Percentiles rank a stretch among this genome's conserved stretches.
These are phyloP conservation scores for Drosophila neutralis DNA, from an alignment of 2,888 invertebrate species.

Conservation along the genomic window DNA sequence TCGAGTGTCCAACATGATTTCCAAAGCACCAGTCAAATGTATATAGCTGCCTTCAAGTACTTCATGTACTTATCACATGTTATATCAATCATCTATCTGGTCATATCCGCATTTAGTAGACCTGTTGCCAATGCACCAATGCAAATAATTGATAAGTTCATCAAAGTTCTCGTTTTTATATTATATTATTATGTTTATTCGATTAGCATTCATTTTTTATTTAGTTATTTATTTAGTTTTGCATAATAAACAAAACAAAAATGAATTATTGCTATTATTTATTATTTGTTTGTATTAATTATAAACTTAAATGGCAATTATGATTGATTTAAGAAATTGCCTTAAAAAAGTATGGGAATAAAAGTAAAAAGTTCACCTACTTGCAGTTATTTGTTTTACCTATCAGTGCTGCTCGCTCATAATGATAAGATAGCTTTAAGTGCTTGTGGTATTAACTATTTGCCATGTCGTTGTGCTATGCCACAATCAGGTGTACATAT, in stretches of 20 bases:
- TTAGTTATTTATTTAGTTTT: not conserved
- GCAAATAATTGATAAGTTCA: conserved; percentile 65
- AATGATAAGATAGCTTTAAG: conserved; percentile 25
- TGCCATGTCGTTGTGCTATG: conserved; percentile 17
- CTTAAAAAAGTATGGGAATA: not conserved
- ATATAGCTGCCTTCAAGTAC: conserved; percentile 31
- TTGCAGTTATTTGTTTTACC: not conserved
- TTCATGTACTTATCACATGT: conserved; percentile 22
- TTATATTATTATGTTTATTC: not conserved
- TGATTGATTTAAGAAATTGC: not conserved
- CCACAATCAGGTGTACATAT: not conserved
- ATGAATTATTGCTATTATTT: not conserved
- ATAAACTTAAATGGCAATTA: not conserved
- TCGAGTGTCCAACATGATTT: conserved; percentile 73
- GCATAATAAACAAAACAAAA: not conserved
- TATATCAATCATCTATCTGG: no score
- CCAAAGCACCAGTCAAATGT: conserved; percentile 30
- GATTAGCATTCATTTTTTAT: not conserved
- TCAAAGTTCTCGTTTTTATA: conserved; percentile 36
- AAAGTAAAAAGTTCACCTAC: not conserved
- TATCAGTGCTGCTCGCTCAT: conserved; percentile 5
- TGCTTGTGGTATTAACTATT: conserved; percentile 15
- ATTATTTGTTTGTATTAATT: not conserved
- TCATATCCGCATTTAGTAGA: conserved; percentile 44
- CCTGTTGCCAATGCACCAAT: conserved; percentile 45